Percentiles rank a stretch among this genome's conserved stretches.
Evolutionary conservation across 2,113 vertebrate genomes (phyloP).

Genomic region (Pleuronectes platessa): DNA sequence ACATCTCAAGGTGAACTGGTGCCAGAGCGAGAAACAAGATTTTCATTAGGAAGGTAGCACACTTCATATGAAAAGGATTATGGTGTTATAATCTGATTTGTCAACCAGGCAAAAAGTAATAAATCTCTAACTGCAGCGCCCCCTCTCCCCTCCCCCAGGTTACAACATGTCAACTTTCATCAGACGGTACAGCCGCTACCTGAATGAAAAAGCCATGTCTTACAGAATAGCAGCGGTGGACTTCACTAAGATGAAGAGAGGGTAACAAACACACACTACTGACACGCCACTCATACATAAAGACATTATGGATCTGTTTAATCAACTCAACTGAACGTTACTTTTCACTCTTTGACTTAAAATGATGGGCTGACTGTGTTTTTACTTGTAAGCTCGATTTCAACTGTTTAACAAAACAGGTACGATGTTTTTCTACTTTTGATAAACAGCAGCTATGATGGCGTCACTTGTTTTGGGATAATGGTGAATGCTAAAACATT

Average conservation of each 20-base stretch:
- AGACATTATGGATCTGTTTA: neutral
- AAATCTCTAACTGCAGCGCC: conserved; percentile 22
- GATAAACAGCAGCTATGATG: too few relatives aligned
- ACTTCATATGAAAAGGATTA: conserved; percentile 22
- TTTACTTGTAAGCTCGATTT: too few relatives aligned
- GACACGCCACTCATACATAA: neutral
- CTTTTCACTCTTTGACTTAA: too few relatives aligned
- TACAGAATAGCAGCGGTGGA: conserved; percentile 97
- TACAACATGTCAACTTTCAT: conserved; percentile 96
- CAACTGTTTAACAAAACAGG: too few relatives aligned
- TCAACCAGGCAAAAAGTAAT: conserved; percentile 7
- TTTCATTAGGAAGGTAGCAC: neutral
- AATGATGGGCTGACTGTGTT: too few relatives aligned
- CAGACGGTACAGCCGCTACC: conserved; percentile 95
- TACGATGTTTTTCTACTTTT: too few relatives aligned
- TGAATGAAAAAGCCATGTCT: conserved; percentile 97
- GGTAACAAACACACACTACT: conserved; percentile 80
- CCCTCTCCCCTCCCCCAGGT: conserved; percentile 72
- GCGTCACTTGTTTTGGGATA: too few relatives aligned
- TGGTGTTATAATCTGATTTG: conserved; percentile 17
- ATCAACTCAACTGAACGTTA: too few relatives aligned
- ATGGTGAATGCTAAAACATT: too few relatives aligned
- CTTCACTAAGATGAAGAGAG: conserved; percentile 97
- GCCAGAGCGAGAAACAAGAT: neutral
- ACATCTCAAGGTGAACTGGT: conserved; percentile 22